phyloP scores from a whole-genome alignment of 2,113 vertebrate genomes.

The Paramormyrops kingsleyae region DNA sequence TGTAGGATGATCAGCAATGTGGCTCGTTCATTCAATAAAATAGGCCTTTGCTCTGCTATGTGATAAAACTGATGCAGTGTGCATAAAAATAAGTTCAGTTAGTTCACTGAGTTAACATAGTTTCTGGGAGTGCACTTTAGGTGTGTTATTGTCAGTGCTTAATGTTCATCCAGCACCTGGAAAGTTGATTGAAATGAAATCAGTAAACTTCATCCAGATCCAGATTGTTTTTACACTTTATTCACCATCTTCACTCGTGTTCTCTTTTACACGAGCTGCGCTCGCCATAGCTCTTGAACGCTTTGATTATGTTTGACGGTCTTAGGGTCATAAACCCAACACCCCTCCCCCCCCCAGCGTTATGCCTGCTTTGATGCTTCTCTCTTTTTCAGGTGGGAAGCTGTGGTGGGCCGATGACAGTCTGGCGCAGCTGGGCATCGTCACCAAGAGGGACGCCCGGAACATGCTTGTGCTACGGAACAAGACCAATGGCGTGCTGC shows the following conservation, averaged over 20 bases:
- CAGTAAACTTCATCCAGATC: not conserved
- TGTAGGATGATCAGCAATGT: not conserved
- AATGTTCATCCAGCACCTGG: not conserved
- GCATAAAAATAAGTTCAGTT: not conserved
- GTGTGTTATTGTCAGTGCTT: not conserved
- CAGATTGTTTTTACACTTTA: not conserved
- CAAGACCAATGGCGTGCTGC: conserved; percentile 87
- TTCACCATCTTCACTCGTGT: not conserved
- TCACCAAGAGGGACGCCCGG: conserved; percentile 84
- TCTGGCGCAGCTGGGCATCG: conserved; percentile 81
- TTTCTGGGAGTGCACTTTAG: not conserved
- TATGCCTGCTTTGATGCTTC: not conserved
- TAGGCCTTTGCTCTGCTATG: not conserved
- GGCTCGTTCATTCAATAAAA: not conserved
- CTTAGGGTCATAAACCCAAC: not conserved
- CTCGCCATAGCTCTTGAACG: not conserved
- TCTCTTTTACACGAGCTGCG: not conserved
- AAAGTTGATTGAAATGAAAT: not conserved
- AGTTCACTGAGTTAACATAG: not conserved
- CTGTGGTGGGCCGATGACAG: conserved; percentile 98
- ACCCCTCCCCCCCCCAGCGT: not conserved
- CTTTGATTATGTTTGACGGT: not conserved
- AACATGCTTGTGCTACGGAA: conserved; percentile 77
- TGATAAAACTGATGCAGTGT: not conserved
- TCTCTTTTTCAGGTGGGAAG: conserved; percentile 74